Evolutionary conservation across 1,140 invertebrate species (phyloP).

Genomic region (Trichonephila clavipes): DNA sequence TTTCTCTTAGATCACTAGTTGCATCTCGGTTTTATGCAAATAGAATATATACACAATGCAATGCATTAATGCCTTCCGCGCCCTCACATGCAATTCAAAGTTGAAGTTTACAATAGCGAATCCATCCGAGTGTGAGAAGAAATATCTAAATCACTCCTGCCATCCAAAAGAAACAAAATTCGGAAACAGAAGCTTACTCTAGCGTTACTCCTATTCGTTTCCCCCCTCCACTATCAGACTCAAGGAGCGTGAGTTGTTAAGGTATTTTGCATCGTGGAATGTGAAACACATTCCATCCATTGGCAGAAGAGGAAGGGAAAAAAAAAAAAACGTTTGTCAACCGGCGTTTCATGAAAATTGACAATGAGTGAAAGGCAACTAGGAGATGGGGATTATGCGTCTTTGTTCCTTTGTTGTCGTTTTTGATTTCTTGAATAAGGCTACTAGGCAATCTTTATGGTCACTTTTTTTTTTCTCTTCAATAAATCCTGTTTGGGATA

Average conservation of each 20-base stretch:
- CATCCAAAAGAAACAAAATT: constrained; percentile 22
- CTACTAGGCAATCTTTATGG: neutral
- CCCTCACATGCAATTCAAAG: neutral
- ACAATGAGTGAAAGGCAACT: neutral
- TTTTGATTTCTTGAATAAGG: neutral
- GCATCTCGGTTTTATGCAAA: neutral
- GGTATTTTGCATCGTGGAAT: constrained; percentile 34
- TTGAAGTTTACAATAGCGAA: neutral
- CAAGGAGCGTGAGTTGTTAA: neutral
- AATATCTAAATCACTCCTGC: constrained; percentile 2
- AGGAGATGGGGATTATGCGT: neutral
- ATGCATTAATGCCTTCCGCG: neutral
- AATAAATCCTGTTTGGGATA: neutral
- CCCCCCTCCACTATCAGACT: neutral
- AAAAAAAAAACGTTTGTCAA: constrained; percentile 1
- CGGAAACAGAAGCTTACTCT: constrained; percentile 51
- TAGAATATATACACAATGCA: neutral
- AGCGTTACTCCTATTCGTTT: constrained; percentile 10
- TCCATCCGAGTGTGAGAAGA: constrained; percentile 3
- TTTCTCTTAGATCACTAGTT: neutral
- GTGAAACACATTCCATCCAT: neutral
- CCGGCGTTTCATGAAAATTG: neutral
- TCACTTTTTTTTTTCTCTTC: neutral
- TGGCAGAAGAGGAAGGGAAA: neutral
- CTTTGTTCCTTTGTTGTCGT: neutral